Evolutionary conservation across 2,888 invertebrate species (phyloP), one percentile per base, ranked within the genome.

Genomic region (Diplazon laetatorius): DNA sequence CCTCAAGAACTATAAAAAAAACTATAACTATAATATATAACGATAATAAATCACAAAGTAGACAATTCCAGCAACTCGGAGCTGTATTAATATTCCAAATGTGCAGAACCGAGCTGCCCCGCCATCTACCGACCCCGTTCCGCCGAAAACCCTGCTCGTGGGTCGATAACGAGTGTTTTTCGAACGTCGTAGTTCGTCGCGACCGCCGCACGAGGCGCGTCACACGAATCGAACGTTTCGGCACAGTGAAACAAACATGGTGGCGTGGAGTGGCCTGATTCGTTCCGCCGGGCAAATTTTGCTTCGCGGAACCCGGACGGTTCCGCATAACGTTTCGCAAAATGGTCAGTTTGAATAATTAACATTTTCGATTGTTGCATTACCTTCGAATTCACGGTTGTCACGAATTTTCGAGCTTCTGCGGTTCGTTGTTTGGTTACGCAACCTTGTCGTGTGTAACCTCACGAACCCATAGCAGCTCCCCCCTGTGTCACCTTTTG

Each of bases 181-280:
- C 59, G 50, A 59, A 14, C 25, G 22, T 16, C 12, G 5, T 42
- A 35, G 12, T 69, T 63, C 37, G n/a, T 6, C 44, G 12, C 44
- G 16, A n/a, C 4, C 9, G 0, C 12, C 65, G 18, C 18, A n/a
- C 14, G 8, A 30, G 30, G 4, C 37, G 50, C 74, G 69, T 65
- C 30, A 48, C 65, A 10, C 37, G 25, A 52, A 14, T 52, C 46
- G 39, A 37, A 39, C 42, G 25, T 16, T 30, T 14, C n/a, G 16
- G 6, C 44, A 48, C 77, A 74, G 59, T 69, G 48, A 65, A 63
- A 70, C 12, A 72, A 93, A 93, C 91, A 95, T 95, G 95, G 94
- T 93, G 85, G 93, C 93, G 85, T 95, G 94, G 94, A 95, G 95
- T 91, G 92, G 92, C 82, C 88, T 95, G 81, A 84, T 91, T 72